A percentile compares a stretch with the other conserved stretches of the same genome.
Evolutionary conservation across 2,888 invertebrate genomes (phyloP).

Genomic region (Apeira syringaria): DNA sequence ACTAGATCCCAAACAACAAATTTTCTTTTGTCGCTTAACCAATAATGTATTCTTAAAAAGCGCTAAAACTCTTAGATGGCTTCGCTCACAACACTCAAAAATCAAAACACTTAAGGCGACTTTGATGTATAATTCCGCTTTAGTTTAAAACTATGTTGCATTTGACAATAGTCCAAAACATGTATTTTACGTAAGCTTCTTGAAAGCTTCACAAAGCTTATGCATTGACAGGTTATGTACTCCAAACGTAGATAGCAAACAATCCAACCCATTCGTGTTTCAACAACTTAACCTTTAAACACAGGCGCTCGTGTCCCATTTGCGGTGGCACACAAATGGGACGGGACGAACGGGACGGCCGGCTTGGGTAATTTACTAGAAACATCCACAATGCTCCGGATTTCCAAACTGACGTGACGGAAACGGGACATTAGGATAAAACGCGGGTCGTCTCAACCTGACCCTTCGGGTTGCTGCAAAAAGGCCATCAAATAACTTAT

Average conservation of each 20-base stretch:
- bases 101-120: too few species aligned
- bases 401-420: conserved; percentile 18
- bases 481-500: conserved; percentile 5
- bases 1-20: too few species aligned
- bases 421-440: conserved; percentile 16
- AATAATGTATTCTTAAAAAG: too few species aligned
- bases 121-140: too few species aligned
- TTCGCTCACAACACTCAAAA: too few species aligned
- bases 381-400: conserved; percentile 12
- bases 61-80: too few species aligned
- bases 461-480: conserved; percentile 6
- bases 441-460: not conserved
- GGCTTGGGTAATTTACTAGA: conserved; percentile 15
- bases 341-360: not conserved
- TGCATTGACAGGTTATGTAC: too few species aligned
- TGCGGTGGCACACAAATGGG: conserved; percentile 6
- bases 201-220: too few species aligned
- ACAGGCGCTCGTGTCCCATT: conserved; percentile 9
- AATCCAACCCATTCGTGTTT: conserved; percentile 1
- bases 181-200: too few species aligned
- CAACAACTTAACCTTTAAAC: not conserved
- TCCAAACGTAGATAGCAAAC: conserved; percentile 1
- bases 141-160: too few species aligned
- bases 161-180: too few species aligned
- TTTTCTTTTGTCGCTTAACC: too few species aligned